phyloP scores from a whole-genome alignment of 2,888 invertebrate species.

The Sphinx pinastri region DNA sequence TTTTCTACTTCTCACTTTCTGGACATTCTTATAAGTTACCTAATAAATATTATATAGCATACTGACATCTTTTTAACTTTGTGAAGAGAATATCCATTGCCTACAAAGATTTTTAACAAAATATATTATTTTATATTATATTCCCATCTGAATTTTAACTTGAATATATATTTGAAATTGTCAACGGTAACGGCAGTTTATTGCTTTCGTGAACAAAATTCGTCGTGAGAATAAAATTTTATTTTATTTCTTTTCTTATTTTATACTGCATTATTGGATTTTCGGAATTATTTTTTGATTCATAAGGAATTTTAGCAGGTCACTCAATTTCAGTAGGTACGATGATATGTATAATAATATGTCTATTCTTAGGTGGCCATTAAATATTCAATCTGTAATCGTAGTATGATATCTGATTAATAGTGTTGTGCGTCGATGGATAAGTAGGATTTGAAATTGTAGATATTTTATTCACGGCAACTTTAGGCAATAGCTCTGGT shows the following conservation, averaged over 20 bases:
- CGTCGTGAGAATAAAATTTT: neutral
- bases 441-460: too few relatives aligned
- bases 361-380: too few relatives aligned
- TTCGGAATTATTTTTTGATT: neutral
- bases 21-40: conserved; percentile 58
- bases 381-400: too few relatives aligned
- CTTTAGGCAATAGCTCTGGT: too few relatives aligned
- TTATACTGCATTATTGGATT: neutral
- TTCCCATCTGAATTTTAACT: neutral
- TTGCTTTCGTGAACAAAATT: conserved; percentile 17
- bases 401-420: too few relatives aligned
- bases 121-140: conserved; percentile 8
- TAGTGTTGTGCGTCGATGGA: too few relatives aligned
- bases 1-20: conserved; percentile 63
- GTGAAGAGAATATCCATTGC: conserved; percentile 14
- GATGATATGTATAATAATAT: too few relatives aligned
- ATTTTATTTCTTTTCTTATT: neutral
- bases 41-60: conserved; percentile 40
- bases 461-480: too few relatives aligned
- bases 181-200: neutral
- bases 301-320: too few relatives aligned
- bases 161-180: conserved; percentile 2
- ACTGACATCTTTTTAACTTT: conserved; percentile 21
- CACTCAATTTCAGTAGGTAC: too few relatives aligned
- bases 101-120: conserved; percentile 21